Conservation (phyloP, 2,797 vertebrate genomes). For the Astyanax mexicanus region DNA sequence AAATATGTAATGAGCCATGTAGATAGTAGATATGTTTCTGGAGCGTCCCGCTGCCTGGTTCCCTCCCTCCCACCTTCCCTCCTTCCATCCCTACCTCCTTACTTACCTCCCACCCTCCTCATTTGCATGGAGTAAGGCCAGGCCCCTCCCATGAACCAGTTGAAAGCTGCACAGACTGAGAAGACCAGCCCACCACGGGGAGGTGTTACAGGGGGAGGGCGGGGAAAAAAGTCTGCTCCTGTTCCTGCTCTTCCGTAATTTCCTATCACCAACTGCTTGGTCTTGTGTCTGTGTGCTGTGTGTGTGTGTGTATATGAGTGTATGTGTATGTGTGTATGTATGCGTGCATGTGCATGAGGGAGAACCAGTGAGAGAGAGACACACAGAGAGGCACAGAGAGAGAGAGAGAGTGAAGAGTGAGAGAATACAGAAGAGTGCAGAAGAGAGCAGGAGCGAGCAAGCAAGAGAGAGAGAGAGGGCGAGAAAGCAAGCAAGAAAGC, state of each 20-base stretch:
- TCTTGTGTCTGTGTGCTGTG: slow-evolving; percentile 71
- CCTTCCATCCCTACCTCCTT: slow-evolving; percentile 60
- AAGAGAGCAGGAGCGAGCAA: slow-evolving; percentile 66
- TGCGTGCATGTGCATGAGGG: slow-evolving; percentile 61
- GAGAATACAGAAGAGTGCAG: slow-evolving; percentile 62
- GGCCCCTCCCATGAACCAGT: slow-evolving; percentile 83
- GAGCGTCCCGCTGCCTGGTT: slow-evolving; percentile 60
- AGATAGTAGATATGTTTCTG: slow-evolving; percentile 61
- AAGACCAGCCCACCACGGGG: slow-evolving; percentile 85
- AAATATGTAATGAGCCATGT: slow-evolving; percentile 63
- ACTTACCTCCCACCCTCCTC: slow-evolving; percentile 64
- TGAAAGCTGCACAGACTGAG: slow-evolving; percentile 80
- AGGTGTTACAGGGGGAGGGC: slow-evolving; percentile 64
- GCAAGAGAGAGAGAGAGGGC: slow-evolving; percentile 73
- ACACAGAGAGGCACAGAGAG: too few relatives aligned
- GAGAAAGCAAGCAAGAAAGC: slow-evolving; percentile 71
- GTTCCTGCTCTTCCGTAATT: slow-evolving; percentile 84
- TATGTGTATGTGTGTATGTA: slow-evolving; percentile 56
- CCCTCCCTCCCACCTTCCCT: slow-evolving; percentile 56
- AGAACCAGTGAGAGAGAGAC: slow-evolving; percentile 64
- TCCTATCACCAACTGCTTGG: slow-evolving; percentile 85
- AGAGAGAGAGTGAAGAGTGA: slow-evolving; percentile 56
- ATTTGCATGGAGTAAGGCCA: slow-evolving; percentile 81
- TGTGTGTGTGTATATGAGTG: slow-evolving; percentile 24
- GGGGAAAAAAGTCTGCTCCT: slow-evolving; percentile 77